These are phyloP conservation scores for Notolabrus celidotus DNA, from an alignment of 2,797 vertebrate species.

Conservation along the genomic window DNA sequence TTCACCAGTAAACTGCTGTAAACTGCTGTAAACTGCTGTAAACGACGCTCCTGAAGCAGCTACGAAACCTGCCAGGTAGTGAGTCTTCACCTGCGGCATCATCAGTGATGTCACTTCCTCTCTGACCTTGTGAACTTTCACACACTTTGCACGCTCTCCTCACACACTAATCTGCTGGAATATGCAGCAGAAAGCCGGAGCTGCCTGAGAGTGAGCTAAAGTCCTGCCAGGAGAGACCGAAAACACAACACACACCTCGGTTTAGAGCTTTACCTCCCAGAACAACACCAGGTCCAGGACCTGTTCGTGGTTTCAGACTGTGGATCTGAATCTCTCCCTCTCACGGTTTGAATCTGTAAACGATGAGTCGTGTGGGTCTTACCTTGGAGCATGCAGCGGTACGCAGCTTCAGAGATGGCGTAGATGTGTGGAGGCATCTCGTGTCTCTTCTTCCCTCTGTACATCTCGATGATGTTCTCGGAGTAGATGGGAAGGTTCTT, in stretches of 20 bases:
- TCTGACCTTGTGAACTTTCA: conserved; percentile 66
- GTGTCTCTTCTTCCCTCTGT: conserved; percentile 96
- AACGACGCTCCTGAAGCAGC: background rate
- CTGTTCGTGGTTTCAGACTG: background rate
- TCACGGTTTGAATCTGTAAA: too few species aligned
- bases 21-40: too few species aligned
- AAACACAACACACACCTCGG: background rate
- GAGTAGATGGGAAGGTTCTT: conserved; percentile 98
- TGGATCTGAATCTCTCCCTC: background rate
- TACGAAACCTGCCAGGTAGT: conserved; percentile 13
- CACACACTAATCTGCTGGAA: conserved; percentile 59
- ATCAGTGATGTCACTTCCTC: conserved; percentile 47
- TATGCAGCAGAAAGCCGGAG: conserved; percentile 46
- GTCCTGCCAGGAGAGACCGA: conserved; percentile 2
- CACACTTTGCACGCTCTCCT: conserved; percentile 61
- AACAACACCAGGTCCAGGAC: background rate
- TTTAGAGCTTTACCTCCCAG: background rate
- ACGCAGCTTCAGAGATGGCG: conserved; percentile 96
- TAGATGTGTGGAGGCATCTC: conserved; percentile 99
- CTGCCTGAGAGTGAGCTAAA: conserved; percentile 53
- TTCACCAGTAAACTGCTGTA: too few species aligned
- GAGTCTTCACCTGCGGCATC: conserved; percentile 18
- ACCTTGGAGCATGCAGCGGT: conserved; percentile 99
- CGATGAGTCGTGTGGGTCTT: conserved; percentile 39
- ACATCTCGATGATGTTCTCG: conserved; percentile 98